A percentile compares a stretch with the other conserved stretches of the same genome.
Conservation (phyloP, 2,113 vertebrate species). For the Phyllostomus discolor region DNA sequence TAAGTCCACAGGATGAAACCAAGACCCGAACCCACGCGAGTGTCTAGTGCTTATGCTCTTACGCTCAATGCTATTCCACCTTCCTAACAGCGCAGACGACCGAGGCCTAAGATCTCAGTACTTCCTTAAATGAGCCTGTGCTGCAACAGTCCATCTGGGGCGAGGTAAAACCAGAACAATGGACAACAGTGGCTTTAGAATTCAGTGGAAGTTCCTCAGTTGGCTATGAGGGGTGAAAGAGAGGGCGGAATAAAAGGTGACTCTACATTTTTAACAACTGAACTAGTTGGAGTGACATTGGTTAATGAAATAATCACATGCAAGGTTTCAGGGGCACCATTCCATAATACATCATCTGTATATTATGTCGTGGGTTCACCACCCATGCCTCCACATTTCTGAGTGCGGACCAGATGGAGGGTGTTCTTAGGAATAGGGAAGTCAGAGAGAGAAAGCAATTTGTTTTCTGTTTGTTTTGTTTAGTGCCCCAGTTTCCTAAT, state of each 20-base stretch:
- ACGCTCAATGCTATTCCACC: neutral
- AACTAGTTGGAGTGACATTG: too few species aligned
- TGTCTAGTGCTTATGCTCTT: neutral
- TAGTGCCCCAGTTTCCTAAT: neutral
- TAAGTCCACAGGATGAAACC: neutral
- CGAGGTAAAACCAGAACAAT: neutral
- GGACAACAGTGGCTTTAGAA: neutral
- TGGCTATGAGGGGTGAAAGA: neutral
- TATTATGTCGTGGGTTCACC: too few species aligned
- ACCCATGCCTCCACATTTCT: neutral
- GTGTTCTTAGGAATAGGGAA: neutral
- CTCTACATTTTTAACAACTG: neutral
- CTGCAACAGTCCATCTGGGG: neutral
- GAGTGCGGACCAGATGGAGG: neutral
- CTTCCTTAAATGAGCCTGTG: neutral
- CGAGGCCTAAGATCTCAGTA: neutral
- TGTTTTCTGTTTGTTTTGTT: neutral
- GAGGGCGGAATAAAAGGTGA: neutral
- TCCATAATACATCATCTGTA: too few species aligned
- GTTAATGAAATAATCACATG: too few species aligned
- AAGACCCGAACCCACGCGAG: neutral
- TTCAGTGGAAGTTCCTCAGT: neutral
- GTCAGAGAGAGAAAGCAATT: neutral
- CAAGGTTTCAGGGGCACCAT: too few species aligned
- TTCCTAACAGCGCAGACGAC: neutral